Evolutionary conservation across 2,888 invertebrate genomes (phyloP).

Genomic region (Acanthococcus lagerstroemiae): DNA sequence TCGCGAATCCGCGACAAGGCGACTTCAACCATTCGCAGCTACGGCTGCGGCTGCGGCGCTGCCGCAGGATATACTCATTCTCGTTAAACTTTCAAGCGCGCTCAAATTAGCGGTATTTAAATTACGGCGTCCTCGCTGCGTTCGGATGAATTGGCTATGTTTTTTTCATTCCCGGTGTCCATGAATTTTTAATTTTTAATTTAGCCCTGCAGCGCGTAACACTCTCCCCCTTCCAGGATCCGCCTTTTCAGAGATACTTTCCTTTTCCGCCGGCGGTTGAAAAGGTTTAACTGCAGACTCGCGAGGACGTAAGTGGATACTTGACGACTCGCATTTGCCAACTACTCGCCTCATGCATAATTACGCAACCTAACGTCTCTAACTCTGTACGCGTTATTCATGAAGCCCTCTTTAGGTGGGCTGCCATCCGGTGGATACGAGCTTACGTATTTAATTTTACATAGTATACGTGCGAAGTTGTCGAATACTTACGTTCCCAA

Average conservation of each 20-base stretch:
- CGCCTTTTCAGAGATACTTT: no score
- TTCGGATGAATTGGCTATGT: no score
- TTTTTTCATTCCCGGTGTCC: no score
- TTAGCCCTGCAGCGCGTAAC: not conserved
- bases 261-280: no score
- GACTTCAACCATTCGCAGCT: not conserved
- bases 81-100: not conserved
- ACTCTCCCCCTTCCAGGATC: not conserved
- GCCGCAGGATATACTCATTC: not conserved
- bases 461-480: not conserved
- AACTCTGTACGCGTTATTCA: not conserved
- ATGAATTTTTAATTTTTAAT: slow-evolving; percentile 8
- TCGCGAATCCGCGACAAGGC: not conserved
- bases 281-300: no score
- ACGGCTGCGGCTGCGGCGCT: no score
- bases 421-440: no score
- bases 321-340: not conserved
- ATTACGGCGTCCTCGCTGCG: no score
- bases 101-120: not conserved
- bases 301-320: no score
- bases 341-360: not conserved
- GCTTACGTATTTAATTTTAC: no score
- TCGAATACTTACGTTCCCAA: slow-evolving; percentile 55
- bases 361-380: not conserved
- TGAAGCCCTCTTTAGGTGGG: no score